Evolutionary conservation across 2,797 vertebrate genomes (phyloP).

Genomic region (Adelosebastes latens): DNA sequence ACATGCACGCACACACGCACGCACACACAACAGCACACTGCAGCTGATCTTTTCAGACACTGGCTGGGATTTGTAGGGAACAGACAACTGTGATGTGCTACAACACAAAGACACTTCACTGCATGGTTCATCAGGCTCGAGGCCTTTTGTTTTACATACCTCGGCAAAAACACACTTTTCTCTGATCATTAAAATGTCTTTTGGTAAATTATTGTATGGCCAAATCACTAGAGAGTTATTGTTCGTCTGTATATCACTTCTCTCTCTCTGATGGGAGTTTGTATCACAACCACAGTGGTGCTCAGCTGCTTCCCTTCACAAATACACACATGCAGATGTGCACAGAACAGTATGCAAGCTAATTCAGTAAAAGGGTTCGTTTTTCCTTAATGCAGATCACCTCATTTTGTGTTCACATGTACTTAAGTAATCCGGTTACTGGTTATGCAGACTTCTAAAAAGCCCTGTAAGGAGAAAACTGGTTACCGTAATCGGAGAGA

Average conservation of each 20-base stretch:
- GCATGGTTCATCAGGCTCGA: constrained; percentile 1
- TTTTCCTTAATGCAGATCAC: not conserved
- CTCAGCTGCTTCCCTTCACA: constrained; percentile 3
- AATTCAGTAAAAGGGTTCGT: not conserved
- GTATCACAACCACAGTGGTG: not conserved
- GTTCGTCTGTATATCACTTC: not conserved
- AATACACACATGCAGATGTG: not conserved
- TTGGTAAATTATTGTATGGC: not conserved
- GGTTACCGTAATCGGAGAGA: not conserved
- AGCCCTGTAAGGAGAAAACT: not conserved
- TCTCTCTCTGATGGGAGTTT: not conserved
- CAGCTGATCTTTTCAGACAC: constrained; percentile 57
- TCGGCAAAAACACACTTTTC: not conserved
- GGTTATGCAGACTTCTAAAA: not conserved
- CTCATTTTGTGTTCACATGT: not conserved
- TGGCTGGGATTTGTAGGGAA: constrained; percentile 34
- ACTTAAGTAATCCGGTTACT: not conserved
- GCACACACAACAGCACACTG: not conserved
- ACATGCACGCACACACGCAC: not conserved
- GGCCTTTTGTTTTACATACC: not conserved
- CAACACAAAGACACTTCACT: not conserved
- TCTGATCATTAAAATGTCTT: not conserved
- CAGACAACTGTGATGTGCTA: constrained; percentile 35
- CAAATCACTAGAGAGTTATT: not conserved
- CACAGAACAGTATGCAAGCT: not conserved